Evolutionary conservation across 2,797 vertebrate species (phyloP).

Genomic region (Crenichthys baileyi): DNA sequence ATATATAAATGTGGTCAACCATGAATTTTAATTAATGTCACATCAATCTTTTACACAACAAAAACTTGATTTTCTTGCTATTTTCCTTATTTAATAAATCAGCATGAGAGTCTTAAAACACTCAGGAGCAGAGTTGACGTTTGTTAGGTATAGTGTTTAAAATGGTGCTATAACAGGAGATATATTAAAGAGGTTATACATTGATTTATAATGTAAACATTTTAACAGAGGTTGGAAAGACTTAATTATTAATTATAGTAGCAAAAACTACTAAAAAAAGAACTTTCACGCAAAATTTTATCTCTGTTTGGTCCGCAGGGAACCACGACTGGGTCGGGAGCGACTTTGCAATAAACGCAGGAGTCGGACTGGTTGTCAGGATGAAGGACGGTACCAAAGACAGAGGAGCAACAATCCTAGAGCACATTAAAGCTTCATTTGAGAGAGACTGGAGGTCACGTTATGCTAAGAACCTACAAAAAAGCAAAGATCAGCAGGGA

Average conservation of each 20-base stretch:
- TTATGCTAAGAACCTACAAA: conserved; percentile 86
- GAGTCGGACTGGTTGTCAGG: conserved; percentile 89
- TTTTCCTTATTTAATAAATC: not conserved
- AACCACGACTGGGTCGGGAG: conserved; percentile 94
- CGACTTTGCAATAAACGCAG: conserved; percentile 88
- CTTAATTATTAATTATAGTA: not conserved
- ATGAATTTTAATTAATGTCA: no score
- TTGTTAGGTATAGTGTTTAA: not conserved
- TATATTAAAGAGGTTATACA: not conserved
- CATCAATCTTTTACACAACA: not conserved
- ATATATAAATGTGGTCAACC: no score
- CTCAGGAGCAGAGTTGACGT: not conserved
- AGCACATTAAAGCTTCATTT: conserved; percentile 87
- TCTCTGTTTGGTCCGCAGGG: conserved; percentile 72
- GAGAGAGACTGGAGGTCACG: conserved; percentile 93
- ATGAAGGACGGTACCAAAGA: conserved; percentile 73
- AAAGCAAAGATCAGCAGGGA: conserved; percentile 82
- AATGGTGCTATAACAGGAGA: not conserved
- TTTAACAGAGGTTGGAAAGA: not conserved
- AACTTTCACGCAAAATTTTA: not conserved
- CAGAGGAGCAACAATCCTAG: conserved; percentile 80
- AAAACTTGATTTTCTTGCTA: not conserved
- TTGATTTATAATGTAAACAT: not conserved
- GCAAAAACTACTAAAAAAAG: not conserved
- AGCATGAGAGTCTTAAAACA: not conserved